phyloP scores from a whole-genome alignment of 2,797 vertebrate genomes.

The Syndactyla subalaris region DNA sequence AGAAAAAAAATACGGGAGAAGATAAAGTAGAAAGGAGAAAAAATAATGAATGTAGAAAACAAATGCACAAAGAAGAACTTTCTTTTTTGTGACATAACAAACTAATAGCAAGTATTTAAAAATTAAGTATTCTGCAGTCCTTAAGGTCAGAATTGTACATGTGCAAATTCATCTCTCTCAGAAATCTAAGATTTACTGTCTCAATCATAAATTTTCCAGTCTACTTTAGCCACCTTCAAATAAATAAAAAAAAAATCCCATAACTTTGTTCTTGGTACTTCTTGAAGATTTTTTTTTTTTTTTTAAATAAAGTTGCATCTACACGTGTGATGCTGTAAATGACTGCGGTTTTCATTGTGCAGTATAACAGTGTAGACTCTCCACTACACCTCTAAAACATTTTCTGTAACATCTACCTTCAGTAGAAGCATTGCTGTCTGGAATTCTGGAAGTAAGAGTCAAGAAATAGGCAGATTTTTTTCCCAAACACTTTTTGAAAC shows the following conservation, averaged over 20 bases:
- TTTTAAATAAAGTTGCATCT: neutral
- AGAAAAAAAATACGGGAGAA: neutral
- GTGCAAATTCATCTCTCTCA: neutral
- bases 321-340: neutral
- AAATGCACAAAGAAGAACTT: neutral
- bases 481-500: neutral
- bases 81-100: neutral
- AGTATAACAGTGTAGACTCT: neutral
- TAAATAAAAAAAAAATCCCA: rapidly evolving
- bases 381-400: neutral
- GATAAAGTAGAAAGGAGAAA: neutral
- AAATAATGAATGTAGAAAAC: neutral
- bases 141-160: neutral
- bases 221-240: neutral
- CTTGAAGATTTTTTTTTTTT: neutral
- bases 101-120: neutral
- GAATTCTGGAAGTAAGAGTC: neutral
- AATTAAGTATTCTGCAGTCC: neutral
- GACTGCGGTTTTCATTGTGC: neutral
- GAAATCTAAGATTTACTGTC: neutral
- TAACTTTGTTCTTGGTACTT: neutral
- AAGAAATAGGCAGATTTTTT: neutral
- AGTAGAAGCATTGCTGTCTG: neutral
- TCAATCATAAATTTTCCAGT: neutral
- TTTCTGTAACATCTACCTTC: neutral